A percentile compares a stretch with the other conserved stretches of the same genome.
phyloP scores from a whole-genome alignment of 2,797 vertebrate genomes.

The Halcyon badia region DNA sequence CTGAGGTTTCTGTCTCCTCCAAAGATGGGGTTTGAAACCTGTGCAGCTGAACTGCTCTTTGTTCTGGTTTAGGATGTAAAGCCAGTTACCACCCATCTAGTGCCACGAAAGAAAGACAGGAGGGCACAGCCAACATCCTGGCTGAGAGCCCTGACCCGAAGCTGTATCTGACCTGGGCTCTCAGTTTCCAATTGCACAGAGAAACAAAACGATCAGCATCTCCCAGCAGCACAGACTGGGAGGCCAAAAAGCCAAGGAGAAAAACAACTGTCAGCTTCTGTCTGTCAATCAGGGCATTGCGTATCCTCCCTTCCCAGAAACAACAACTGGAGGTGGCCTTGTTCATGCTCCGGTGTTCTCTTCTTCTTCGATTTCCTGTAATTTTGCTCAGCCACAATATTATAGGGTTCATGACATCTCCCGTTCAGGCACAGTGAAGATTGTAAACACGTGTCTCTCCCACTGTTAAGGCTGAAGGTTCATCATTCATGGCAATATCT shows the following conservation, averaged over 20 bases:
- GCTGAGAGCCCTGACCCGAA: neutral
- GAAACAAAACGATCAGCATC: neutral
- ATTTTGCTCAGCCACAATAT: neutral
- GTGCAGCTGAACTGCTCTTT: neutral
- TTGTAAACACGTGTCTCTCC: neutral
- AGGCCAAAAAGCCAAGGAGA: neutral
- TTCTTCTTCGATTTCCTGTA: neutral
- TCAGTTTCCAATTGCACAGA: neutral
- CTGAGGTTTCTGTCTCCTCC: neutral
- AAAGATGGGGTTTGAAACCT: neutral
- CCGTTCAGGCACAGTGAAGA: neutral
- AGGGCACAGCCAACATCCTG: neutral
- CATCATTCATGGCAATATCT: neutral
- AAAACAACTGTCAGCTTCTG: neutral
- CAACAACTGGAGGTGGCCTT: neutral
- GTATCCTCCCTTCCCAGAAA: conserved; percentile 3
- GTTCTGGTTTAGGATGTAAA: neutral
- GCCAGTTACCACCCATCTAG: neutral
- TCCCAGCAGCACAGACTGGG: neutral
- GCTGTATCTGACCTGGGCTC: neutral
- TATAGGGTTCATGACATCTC: neutral
- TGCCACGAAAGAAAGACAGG: fast-evolving
- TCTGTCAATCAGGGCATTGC: neutral
- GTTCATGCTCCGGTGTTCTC: neutral
- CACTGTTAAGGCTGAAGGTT: neutral